Evolutionary conservation across 1,140 invertebrate species (phyloP).

Genomic region (Semibalanus balanoides): DNA sequence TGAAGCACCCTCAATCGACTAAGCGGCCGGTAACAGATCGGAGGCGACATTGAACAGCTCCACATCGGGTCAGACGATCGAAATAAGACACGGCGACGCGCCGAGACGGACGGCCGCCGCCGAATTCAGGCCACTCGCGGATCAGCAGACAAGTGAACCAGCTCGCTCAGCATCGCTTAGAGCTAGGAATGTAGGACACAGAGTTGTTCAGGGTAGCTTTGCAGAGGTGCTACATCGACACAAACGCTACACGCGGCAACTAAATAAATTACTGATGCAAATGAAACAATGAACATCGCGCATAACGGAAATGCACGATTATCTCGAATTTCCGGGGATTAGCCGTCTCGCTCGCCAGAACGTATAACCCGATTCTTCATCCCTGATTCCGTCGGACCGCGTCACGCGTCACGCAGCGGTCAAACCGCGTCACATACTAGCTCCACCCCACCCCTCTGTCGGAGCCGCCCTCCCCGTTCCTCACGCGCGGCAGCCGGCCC

Average conservation of each 20-base stretch:
- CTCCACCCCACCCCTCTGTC: background rate
- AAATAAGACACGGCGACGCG: too few relatives aligned
- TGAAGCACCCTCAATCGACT: background rate
- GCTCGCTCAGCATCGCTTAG: background rate
- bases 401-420: too few relatives aligned
- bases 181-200: background rate
- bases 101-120: too few relatives aligned
- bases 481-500: background rate
- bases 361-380: background rate
- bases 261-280: slow-evolving; percentile 3
- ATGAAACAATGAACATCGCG: background rate
- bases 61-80: too few relatives aligned
- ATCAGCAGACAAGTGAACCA: too few relatives aligned
- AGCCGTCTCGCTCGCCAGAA: background rate
- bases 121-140: too few relatives aligned
- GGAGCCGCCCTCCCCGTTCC: too few relatives aligned
- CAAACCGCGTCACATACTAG: background rate
- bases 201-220: background rate
- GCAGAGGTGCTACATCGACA: background rate
- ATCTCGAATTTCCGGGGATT: background rate
- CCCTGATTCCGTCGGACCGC: background rate
- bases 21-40: too few relatives aligned
- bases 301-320: background rate
- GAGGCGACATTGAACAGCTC: too few relatives aligned
- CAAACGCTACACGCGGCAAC: background rate